Evolutionary conservation across 2,888 invertebrate genomes (phyloP).

Genomic region (Chrysina gloriosa): DNA sequence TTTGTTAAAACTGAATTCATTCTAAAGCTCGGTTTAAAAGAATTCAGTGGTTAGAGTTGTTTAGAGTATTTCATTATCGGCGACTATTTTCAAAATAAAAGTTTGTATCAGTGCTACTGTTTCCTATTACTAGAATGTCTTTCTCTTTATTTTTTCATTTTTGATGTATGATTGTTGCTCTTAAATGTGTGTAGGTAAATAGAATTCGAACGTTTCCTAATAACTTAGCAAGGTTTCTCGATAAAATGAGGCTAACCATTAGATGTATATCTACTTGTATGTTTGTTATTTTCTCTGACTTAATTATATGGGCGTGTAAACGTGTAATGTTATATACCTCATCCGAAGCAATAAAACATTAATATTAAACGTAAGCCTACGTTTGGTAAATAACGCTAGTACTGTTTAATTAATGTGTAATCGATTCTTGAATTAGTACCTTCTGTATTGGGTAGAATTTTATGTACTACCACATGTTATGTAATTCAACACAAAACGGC

Average conservation of each 20-base stretch:
- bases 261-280: too few species aligned
- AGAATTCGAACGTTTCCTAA: conserved; percentile 8
- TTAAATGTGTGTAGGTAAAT: conserved; percentile 3
- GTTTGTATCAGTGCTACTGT: background rate
- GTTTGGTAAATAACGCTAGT: background rate
- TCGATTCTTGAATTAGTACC: too few species aligned
- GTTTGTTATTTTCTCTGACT: too few species aligned
- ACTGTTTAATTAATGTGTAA: too few species aligned
- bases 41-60: background rate
- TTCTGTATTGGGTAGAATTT: too few species aligned
- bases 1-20: too few species aligned
- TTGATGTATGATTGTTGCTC: background rate
- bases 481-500: too few species aligned
- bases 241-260: conserved; percentile 15
- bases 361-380: background rate
- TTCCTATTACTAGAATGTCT: background rate
- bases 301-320: too few species aligned
- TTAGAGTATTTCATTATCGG: background rate
- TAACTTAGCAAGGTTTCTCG: background rate
- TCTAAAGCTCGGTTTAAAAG: background rate
- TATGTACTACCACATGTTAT: too few species aligned
- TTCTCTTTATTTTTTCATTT: too few species aligned
- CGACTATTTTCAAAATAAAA: background rate
- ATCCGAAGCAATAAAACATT: too few species aligned
- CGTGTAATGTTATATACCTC: too few species aligned